Evolutionary conservation across 2,888 invertebrate genomes (phyloP), one percentile per base, ranked within the genome.

Genomic region (Hanleya hanleyi): DNA sequence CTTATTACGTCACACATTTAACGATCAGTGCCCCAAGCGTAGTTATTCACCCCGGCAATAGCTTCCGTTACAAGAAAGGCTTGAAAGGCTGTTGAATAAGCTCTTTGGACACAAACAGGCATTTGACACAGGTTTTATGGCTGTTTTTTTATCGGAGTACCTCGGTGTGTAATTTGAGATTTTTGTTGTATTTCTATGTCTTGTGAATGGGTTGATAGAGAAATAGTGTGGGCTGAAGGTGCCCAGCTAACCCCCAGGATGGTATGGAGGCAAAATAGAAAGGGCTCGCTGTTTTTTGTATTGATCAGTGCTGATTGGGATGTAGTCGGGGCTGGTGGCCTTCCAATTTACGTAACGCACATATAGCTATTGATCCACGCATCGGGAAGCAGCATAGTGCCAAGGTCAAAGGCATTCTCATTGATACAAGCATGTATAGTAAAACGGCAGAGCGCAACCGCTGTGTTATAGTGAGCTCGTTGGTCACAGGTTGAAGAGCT

Each of bases 331-430:
- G 57, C 57, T 32, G 12, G 26, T 57, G 57, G 57, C 57, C 57
- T 29, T 57, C 57, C 57, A 57, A 57, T 57, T 57, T 57, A 57
- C 57, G 57, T 57, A 57, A 57, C 57, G 29, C 57, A 57, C 57
- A 57, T 57, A 29, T 26, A 26, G n/a, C n/a, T 26, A 57, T 22
- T 57, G 57, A 57, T 57, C n/a, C n/a, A n/a, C n/a, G n/a, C n/a
- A n/a, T n/a, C n/a, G n/a, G n/a, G 57, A 22, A 15, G 32, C 12
- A 57, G 32, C 57, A 15, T 32, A 18, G 26, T 26, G 57, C 22
- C 32, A 12, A 57, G 57, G 57, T 57, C 57, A 57, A 18, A 57
- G 22, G 29, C 22, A 22, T 29, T 22, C 57, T 57, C 57, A 57
- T 57, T 57, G 57, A 57, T 57, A 57, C 57, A 15, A 15, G n/a